Evolutionary conservation across 1,140 invertebrate genomes (phyloP).

Genomic region (Leptopilina clavipes): DNA sequence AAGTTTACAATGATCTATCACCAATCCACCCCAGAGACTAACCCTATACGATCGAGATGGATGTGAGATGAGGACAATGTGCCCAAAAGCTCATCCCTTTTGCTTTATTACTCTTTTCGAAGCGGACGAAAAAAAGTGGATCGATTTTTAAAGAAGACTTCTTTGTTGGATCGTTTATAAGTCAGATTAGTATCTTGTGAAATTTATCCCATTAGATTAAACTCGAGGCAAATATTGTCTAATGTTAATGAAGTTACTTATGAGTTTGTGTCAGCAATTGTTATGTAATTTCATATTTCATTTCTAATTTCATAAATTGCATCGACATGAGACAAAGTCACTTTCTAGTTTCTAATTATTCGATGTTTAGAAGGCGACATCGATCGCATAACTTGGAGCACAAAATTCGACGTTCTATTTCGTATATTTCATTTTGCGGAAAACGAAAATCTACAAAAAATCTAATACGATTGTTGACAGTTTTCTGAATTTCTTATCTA

Average conservation of each 20-base stretch:
- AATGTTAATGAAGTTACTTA: neutral
- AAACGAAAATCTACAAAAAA: no score
- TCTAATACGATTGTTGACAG: no score
- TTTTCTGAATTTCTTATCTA: neutral
- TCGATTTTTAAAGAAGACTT: neutral
- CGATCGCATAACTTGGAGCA: neutral
- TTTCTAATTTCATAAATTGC: neutral
- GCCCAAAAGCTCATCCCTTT: neutral
- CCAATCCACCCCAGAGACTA: conserved; percentile 24
- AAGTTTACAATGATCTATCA: conserved; percentile 31
- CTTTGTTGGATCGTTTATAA: no score
- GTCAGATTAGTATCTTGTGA: no score
- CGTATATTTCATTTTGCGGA: no score
- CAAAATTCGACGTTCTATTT: conserved; percentile 8
- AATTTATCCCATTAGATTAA: no score
- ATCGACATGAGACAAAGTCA: conserved; percentile 5
- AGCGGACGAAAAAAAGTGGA: neutral
- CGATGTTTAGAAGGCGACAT: neutral
- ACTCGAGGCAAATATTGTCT: no score
- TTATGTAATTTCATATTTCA: neutral
- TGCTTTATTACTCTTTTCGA: neutral
- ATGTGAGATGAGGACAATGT: conserved; percentile 10
- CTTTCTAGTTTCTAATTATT: neutral
- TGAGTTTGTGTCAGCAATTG: neutral
- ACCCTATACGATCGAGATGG: conserved; percentile 11